phyloP scores from a whole-genome alignment of 1,140 invertebrate species.

The Pseudomyrmex flavicornis region DNA sequence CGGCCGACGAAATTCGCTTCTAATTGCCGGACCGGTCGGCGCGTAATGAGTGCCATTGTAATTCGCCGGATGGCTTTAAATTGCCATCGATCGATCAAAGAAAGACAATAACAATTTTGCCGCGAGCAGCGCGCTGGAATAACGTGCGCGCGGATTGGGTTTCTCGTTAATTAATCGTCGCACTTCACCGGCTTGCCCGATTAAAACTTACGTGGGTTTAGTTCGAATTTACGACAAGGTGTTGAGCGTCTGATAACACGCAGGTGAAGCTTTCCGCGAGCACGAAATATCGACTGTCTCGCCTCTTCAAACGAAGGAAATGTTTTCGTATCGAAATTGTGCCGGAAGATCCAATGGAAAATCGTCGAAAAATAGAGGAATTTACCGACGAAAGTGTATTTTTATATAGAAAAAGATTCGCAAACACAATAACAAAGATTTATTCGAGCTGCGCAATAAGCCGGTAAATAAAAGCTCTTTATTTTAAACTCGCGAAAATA shows the following conservation, averaged over 20 bases:
- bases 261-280: neutral
- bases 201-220: conserved; percentile 41
- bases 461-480: neutral
- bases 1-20: neutral
- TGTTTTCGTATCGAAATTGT: neutral
- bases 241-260: conserved; percentile 10
- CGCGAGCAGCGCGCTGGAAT: neutral
- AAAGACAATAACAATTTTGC: conserved; percentile 53
- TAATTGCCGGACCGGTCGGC: conserved; percentile 22
- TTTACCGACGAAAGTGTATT: neutral
- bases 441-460: neutral
- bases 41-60: conserved; percentile 44
- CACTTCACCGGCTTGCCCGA: neutral
- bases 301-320: neutral
- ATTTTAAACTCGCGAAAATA: neutral
- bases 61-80: conserved; percentile 35
- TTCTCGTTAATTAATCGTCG: conserved; percentile 50
- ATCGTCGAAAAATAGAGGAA: neutral
- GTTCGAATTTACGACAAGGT: conserved; percentile 9
- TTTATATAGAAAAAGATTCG: too few relatives aligned
- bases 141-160: conserved; percentile 6
- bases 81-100: conserved; percentile 27
- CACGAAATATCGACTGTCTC: neutral
- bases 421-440: neutral
- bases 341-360: conserved; percentile 16